Evolutionary conservation across 2,888 invertebrate genomes (phyloP), one percentile per base, ranked within the genome.

Genomic region (Lasioglossum malachurum): DNA sequence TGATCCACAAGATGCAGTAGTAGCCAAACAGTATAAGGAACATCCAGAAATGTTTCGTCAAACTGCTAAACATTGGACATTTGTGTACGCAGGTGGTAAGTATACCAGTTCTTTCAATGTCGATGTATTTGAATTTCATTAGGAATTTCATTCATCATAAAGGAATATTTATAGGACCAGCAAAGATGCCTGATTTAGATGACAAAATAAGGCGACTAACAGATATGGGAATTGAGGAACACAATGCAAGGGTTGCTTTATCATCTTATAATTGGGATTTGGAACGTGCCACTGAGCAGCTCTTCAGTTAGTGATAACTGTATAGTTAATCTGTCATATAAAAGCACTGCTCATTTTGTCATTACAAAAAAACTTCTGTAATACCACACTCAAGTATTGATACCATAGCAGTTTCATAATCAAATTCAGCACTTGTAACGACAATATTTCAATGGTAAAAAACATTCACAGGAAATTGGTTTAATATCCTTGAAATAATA

Each of bases 41-140:
- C 97, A 98, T 94, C 97, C 97, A 84, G 97, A 97, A 89, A 97
- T 99, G 95, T 99, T 99, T 95, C 96, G 97, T 92, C 96, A 97
- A 93, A 99, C 99, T 41, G 99, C 99, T 46, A 97, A 97, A 94
- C 99, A 99, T 96, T 99, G 99, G 99, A 98, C 99, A 83, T 97
- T 98, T 94, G 97, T 97, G 27, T 99, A 99, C 96, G 99, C 99
- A 31, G 98, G 98, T 93, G 98, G 98, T 96, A 96, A 95, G 79
- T 91, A 93, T 27, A 82, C 10, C 38, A 19, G 38, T 5, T 27
- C 23, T 31, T 27, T 23, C 38, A 19, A 60, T 44, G 19, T 44
- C 14, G 1, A 41, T 76, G 4, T 27, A 41, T 44, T 60, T 60
- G 74, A 46, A 35, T 72, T 8, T 46, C 35, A 75, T 38, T 7